A percentile compares a stretch with the other conserved stretches of the same genome.
These are phyloP conservation scores for Melanotaenia pygmaea DNA, from an alignment of 2,797 vertebrate species.

Conservation along the genomic window DNA sequence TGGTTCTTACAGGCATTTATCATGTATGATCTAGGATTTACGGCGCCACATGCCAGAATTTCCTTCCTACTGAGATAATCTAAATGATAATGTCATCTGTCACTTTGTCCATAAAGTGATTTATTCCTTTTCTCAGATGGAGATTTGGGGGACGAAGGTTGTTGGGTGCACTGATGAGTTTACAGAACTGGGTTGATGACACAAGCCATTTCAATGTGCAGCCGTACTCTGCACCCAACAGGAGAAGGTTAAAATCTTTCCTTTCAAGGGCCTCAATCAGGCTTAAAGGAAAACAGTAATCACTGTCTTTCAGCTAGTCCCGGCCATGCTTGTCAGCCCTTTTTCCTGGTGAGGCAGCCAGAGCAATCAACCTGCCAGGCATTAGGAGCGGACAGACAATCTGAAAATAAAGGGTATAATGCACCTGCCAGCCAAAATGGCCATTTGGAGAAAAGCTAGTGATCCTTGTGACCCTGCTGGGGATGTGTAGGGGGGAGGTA, in stretches of 20 bases:
- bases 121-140: conserved; percentile 62
- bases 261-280: conserved; percentile 99
- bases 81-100: conserved; percentile 98
- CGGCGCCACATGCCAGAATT: conserved; percentile 82
- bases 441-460: conserved; percentile 99
- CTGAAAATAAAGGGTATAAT: conserved; percentile 99
- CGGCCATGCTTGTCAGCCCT: conserved; percentile 95
- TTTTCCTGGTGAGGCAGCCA: conserved; percentile 96
- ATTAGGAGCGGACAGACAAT: conserved; percentile 99
- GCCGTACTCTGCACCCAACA: conserved; percentile 96
- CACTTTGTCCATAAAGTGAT: conserved; percentile 89
- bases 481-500: conserved; percentile 84
- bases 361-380: conserved; percentile 99
- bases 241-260: conserved; percentile 99
- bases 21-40: conserved; percentile 63
- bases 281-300: conserved; percentile 99
- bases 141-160: conserved; percentile 64
- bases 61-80: conserved; percentile 94
- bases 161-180: conserved; percentile 95
- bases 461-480: conserved; percentile 99
- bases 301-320: conserved; percentile 99
- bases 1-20: conserved; percentile 61
- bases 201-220: conserved; percentile 96
- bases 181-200: conserved; percentile 99
- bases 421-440: conserved; percentile 99